These are phyloP conservation scores for Epinephelus coioides DNA, from an alignment of 2,797 vertebrate genomes.

Conservation along the genomic window DNA sequence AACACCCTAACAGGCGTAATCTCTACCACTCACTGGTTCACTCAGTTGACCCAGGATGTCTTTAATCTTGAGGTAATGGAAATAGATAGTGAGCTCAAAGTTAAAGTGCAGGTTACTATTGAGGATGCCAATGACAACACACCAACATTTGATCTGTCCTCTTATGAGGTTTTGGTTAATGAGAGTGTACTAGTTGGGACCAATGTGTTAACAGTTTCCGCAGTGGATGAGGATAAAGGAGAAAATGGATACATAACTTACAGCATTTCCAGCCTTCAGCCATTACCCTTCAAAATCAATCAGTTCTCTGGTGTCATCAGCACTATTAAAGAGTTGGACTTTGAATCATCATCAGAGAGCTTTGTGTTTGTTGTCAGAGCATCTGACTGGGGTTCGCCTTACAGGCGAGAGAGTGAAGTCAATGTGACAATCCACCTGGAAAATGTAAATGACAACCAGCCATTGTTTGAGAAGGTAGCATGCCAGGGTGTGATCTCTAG, in stretches of 20 bases:
- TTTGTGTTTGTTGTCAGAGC: slow-evolving; percentile 94
- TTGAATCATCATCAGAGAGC: slow-evolving; percentile 93
- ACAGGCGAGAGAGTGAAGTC: slow-evolving; percentile 96
- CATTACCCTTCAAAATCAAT: slow-evolving; percentile 94
- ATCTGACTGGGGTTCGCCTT: slow-evolving; percentile 99
- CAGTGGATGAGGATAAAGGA: slow-evolving; percentile 92
- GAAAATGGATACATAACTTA: slow-evolving; percentile 99
- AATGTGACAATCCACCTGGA: slow-evolving; percentile 94
- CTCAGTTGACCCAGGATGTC: slow-evolving; percentile 85
- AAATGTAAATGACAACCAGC: slow-evolving; percentile 96
- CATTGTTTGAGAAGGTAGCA: slow-evolving; percentile 95
- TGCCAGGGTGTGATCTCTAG: slow-evolving; percentile 94
- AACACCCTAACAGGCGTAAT: slow-evolving; percentile 93
- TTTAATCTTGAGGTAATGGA: slow-evolving; percentile 90
- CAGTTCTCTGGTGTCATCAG: slow-evolving; percentile 96
- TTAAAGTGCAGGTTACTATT: slow-evolving; percentile 87
- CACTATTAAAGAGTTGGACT: slow-evolving; percentile 93
- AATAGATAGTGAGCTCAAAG: slow-evolving; percentile 87
- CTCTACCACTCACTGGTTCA: slow-evolving; percentile 90
- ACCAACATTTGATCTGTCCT: slow-evolving; percentile 90
- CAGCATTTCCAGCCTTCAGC: slow-evolving; percentile 92
- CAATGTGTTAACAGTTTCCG: slow-evolving; percentile 89
- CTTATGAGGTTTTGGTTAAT: slow-evolving; percentile 92
- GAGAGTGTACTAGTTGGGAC: slow-evolving; percentile 92
- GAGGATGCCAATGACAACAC: slow-evolving; percentile 96